Percentiles rank a stretch among this genome's conserved stretches.
phyloP scores from a whole-genome alignment of 2,888 invertebrate genomes.

The Orgyia antiqua region DNA sequence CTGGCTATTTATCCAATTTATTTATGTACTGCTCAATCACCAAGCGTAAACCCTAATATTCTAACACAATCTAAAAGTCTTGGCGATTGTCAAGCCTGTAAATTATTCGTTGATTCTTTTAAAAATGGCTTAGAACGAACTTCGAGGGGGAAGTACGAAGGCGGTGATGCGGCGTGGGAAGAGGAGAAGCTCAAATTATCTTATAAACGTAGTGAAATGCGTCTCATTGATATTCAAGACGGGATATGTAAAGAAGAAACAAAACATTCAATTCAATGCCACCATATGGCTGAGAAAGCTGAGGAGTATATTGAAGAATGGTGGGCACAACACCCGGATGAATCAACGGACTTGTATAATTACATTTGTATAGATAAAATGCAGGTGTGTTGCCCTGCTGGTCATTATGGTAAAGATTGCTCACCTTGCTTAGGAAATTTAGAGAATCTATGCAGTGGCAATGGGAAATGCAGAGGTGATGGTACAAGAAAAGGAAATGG shows the following conservation, averaged over 20 bases:
- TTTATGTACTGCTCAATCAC: slow-evolving; percentile 37
- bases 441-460: slow-evolving; percentile 86
- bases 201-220: slow-evolving; percentile 91
- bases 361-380: slow-evolving; percentile 89
- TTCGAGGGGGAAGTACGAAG: slow-evolving; percentile 92
- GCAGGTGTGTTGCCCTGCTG: slow-evolving; percentile 89
- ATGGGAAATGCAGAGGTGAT: slow-evolving; percentile 89
- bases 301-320: slow-evolving; percentile 91
- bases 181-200: slow-evolving; percentile 89
- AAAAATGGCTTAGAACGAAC: slow-evolving; percentile 89
- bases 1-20: slow-evolving; percentile 29
- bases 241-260: slow-evolving; percentile 86
- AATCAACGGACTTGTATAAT: slow-evolving; percentile 53
- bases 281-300: slow-evolving; percentile 88
- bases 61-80: slow-evolving; percentile 65
- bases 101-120: slow-evolving; percentile 85
- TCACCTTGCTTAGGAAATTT: slow-evolving; percentile 86
- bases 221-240: slow-evolving; percentile 95
- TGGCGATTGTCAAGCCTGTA: slow-evolving; percentile 89
- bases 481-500: slow-evolving; percentile 97
- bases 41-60: slow-evolving; percentile 42
- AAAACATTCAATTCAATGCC: slow-evolving; percentile 88
- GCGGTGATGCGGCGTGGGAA: slow-evolving; percentile 96
- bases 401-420: slow-evolving; percentile 91
- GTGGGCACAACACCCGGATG: slow-evolving; percentile 83